Evolutionary conservation across 1,140 invertebrate species (phyloP).

Genomic region (Papilio xuthus): DNA sequence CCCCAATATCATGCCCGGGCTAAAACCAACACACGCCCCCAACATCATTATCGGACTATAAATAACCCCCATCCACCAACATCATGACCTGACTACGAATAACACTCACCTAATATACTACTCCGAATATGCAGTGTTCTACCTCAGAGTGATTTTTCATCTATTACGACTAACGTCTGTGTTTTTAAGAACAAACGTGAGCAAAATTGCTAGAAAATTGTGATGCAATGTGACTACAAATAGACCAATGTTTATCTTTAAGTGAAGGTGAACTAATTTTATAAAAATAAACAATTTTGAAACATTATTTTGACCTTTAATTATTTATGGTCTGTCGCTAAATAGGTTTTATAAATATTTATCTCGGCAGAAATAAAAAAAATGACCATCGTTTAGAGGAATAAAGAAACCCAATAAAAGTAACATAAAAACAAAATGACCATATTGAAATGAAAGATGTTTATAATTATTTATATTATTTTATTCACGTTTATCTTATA

Average conservation of each 20-base stretch:
- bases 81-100: background rate
- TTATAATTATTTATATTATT: background rate
- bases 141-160: background rate
- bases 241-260: background rate
- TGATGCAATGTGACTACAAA: background rate
- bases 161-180: too few relatives aligned
- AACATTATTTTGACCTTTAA: background rate
- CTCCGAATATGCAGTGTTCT: background rate
- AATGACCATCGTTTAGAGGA: too few relatives aligned
- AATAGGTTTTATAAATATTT: background rate
- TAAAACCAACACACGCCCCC: background rate
- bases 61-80: background rate
- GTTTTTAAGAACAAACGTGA: background rate
- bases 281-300: constrained; percentile 7
- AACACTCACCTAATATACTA: background rate
- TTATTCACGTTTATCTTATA: background rate
- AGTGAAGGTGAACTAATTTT: background rate
- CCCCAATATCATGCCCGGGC: background rate
- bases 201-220: background rate
- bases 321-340: too few relatives aligned
- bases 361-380: too few relatives aligned
- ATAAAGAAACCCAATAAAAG: too few relatives aligned
- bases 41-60: background rate
- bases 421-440: too few relatives aligned
- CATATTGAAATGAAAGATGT: background rate